phyloP scores from a whole-genome alignment of 2,888 invertebrate species.

The Synanthedon tipuliformis region DNA sequence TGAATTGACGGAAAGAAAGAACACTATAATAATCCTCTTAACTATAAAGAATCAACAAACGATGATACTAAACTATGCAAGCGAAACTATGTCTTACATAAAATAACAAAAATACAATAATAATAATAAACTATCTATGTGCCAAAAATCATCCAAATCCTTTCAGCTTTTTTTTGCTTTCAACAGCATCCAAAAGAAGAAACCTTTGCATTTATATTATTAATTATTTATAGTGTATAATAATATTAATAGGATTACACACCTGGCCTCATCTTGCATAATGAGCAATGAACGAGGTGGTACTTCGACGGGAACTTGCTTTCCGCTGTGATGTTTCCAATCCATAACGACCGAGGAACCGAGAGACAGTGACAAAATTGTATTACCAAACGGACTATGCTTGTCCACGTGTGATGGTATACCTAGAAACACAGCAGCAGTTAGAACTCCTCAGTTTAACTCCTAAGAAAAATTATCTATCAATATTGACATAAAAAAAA shows the following conservation, averaged over 20 bases:
- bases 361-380: conserved; percentile 88
- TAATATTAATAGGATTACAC: conserved; percentile 21
- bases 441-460: no score
- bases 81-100: no score
- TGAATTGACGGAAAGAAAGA: background rate
- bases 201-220: background rate
- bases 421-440: conserved; percentile 57
- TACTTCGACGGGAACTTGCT: conserved; percentile 73
- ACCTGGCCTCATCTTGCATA: conserved; percentile 82
- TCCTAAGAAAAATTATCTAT: no score
- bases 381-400: conserved; percentile 92
- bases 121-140: no score
- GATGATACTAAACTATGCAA: no score
- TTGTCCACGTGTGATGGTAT: conserved; percentile 97
- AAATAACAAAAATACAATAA: no score
- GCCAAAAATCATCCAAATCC: no score
- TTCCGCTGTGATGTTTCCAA: conserved; percentile 75
- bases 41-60: no score
- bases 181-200: no score
- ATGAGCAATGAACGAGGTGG: conserved; percentile 80
- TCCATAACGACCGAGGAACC: conserved; percentile 90
- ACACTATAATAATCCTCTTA: no score
- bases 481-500: no score
- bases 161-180: no score
- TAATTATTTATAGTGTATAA: background rate